Evolutionary conservation across 2,113 vertebrate species (phyloP).

Genomic region (Pterocles gutturalis): DNA sequence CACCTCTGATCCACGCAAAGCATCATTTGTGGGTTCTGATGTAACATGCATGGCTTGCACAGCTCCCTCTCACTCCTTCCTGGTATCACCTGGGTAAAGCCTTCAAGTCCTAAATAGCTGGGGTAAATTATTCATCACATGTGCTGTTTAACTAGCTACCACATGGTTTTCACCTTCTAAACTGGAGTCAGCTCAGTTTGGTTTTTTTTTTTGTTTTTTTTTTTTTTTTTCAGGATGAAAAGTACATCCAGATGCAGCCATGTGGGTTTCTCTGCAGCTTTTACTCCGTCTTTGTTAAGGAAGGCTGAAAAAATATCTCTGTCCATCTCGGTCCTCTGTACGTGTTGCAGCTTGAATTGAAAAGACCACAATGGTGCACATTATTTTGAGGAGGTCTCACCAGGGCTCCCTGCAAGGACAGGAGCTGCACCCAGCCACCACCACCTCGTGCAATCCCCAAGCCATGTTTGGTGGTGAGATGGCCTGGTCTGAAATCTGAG

Average conservation of each 20-base stretch:
- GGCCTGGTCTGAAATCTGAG: not conserved
- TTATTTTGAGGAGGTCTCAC: not conserved
- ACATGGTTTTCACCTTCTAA: not conserved
- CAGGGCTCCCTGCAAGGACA: not conserved
- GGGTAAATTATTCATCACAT: not conserved
- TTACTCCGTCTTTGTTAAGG: not conserved
- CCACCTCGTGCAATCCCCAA: fast-evolving
- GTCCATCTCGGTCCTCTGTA: not conserved
- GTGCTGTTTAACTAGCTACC: not conserved
- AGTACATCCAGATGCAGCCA: not conserved
- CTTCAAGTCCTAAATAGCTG: not conserved
- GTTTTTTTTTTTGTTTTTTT: not conserved
- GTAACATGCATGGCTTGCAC: not conserved
- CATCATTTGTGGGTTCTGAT: not conserved
- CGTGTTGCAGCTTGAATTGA: not conserved
- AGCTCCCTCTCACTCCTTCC: not conserved
- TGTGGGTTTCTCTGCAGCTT: not conserved
- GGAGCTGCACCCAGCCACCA: not conserved
- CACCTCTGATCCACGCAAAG: not conserved
- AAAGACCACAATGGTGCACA: not conserved
- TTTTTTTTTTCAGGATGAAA: not conserved
- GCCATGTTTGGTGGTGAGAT: fast-evolving
- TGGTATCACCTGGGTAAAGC: not conserved
- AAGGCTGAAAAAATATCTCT: not conserved
- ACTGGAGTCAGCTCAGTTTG: not conserved